These are phyloP conservation scores for Epinotia ramella DNA, from an alignment of 2,888 invertebrate species.

Conservation along the genomic window DNA sequence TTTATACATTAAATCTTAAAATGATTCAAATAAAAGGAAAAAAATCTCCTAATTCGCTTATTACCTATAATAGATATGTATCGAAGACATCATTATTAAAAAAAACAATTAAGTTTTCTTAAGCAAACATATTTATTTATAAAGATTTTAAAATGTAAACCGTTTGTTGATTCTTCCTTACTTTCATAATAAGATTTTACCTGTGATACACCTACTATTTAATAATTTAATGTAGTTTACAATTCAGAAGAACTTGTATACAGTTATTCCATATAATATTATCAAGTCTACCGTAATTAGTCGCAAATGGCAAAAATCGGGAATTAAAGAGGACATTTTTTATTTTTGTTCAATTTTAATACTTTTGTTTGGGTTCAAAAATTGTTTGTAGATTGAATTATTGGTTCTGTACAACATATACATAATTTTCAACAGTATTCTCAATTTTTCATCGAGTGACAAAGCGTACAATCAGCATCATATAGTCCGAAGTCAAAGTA, in stretches of 20 bases:
- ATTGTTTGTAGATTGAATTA: too few relatives aligned
- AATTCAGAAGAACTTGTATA: neutral
- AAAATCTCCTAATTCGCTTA: conserved; percentile 10
- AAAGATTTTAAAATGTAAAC: neutral
- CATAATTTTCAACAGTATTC: too few relatives aligned
- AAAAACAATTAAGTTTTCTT: conserved; percentile 20
- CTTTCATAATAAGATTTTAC: neutral
- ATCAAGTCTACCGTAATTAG: too few relatives aligned
- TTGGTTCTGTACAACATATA: too few relatives aligned
- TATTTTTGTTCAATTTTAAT: too few relatives aligned
- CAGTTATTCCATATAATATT: neutral
- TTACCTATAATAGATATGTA: conserved; percentile 61
- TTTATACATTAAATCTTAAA: neutral
- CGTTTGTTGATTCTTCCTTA: neutral
- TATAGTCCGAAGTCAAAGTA: too few relatives aligned
- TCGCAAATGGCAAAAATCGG: too few relatives aligned
- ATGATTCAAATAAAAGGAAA: neutral
- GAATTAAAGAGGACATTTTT: too few relatives aligned
- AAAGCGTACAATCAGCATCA: too few relatives aligned
- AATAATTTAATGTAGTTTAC: neutral
- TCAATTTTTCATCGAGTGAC: too few relatives aligned
- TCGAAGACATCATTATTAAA: conserved; percentile 54
- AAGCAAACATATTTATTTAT: neutral
- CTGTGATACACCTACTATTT: neutral
- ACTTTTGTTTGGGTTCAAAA: too few relatives aligned